These are phyloP conservation scores for Atlantisia rogersi DNA, from an alignment of 2,113 vertebrate species.

Conservation along the genomic window DNA sequence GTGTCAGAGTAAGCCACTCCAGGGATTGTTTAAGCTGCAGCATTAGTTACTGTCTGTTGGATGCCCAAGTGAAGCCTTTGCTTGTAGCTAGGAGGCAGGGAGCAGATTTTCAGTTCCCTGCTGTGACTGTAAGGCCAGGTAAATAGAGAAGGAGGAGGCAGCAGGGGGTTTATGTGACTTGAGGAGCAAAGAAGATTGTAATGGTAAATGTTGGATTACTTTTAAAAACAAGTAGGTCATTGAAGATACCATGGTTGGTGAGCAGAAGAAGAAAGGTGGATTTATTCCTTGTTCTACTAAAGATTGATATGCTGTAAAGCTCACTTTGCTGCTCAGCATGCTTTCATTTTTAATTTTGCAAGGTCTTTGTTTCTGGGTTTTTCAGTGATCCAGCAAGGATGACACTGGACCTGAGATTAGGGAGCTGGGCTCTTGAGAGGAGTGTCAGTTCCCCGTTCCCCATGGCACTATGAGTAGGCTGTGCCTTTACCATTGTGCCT, in stretches of 20 bases:
- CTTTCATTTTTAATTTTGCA: background rate
- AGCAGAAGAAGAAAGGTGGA: background rate
- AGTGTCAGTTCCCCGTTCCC: background rate
- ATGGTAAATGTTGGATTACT: conserved; percentile 59
- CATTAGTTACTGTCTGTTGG: background rate
- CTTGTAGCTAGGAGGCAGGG: conserved; percentile 6
- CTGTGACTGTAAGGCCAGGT: conserved; percentile 51
- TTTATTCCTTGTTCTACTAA: conserved; percentile 30
- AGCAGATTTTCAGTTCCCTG: conserved; percentile 42
- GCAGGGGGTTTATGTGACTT: conserved; percentile 49
- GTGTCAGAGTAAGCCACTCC: background rate
- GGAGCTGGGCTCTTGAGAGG: background rate
- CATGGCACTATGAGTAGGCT: background rate
- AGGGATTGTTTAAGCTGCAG: background rate
- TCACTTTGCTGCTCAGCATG: background rate
- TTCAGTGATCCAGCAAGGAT: background rate
- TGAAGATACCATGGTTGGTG: conserved; percentile 8
- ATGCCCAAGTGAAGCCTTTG: conserved; percentile 1
- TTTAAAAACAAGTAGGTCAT: conserved; percentile 57
- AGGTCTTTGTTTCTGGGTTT: background rate
- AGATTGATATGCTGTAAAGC: conserved; percentile 25
- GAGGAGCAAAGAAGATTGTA: conserved; percentile 49
- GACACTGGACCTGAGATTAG: background rate
- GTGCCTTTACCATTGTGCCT: background rate
- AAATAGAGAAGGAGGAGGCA: conserved; percentile 53